Evolutionary conservation across 2,888 invertebrate species (phyloP).

Genomic region (Drosophila trichaetosa): DNA sequence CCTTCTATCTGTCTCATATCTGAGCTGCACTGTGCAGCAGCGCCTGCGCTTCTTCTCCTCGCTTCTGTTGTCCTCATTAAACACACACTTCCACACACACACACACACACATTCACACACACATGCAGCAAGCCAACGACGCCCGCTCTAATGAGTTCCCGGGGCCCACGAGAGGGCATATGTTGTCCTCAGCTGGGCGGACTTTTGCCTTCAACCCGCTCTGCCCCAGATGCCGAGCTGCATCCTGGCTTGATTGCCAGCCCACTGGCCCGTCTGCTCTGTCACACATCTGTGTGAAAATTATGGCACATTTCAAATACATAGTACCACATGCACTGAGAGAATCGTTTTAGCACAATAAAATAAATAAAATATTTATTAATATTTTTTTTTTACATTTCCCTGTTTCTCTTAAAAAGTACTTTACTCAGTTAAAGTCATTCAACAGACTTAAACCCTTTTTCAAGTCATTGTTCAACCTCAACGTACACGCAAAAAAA

Average conservation of each 20-base stretch:
- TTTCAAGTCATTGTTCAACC: too few relatives aligned
- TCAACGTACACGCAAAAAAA: too few relatives aligned
- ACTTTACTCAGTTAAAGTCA: not conserved
- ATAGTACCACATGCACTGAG: conserved; percentile 54
- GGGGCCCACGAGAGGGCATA: conserved; percentile 64
- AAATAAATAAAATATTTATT: too few relatives aligned
- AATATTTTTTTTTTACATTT: too few relatives aligned
- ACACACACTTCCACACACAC: conserved; percentile 34
- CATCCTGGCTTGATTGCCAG: conserved; percentile 73
- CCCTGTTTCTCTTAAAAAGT: not conserved
- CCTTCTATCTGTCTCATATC: conserved; percentile 66
- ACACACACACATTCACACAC: conserved; percentile 17
- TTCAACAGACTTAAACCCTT: not conserved
- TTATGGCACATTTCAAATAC: conserved; percentile 79
- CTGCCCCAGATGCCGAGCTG: conserved; percentile 27
- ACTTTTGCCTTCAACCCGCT: conserved; percentile 5
- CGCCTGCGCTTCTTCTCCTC: conserved; percentile 51
- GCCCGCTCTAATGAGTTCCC: conserved; percentile 81
- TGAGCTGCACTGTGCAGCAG: conserved; percentile 37
- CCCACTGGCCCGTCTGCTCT: conserved; percentile 62
- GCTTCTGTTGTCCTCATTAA: conserved; percentile 66
- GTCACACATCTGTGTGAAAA: conserved; percentile 80
- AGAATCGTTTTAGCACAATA: conserved; percentile 1
- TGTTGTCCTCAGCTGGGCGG: conserved; percentile 44
- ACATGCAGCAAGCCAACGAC: conserved; percentile 6